A percentile compares a stretch with the other conserved stretches of the same genome.
phyloP scores from a whole-genome alignment of 2,113 vertebrate genomes.

The Sterrhoptilus dennistouni region DNA sequence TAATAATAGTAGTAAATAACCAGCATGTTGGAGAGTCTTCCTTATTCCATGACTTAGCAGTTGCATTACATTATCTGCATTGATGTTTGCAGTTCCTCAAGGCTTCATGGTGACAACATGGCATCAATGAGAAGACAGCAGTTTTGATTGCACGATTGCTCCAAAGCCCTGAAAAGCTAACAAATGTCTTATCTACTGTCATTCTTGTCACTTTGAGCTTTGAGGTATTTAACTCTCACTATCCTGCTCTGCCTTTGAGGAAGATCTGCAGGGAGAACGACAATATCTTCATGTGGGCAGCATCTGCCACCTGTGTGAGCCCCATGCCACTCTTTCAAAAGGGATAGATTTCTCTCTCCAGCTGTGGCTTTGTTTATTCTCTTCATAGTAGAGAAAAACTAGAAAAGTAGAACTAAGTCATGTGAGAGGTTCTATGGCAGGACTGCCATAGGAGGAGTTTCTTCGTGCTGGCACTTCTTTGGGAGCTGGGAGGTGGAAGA shows the following conservation, averaged over 20 bases:
- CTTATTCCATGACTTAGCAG: background rate
- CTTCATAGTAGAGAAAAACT: background rate
- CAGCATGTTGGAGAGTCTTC: background rate
- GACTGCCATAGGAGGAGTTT: background rate
- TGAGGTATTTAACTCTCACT: background rate
- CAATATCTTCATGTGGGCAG: background rate
- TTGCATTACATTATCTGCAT: fast-evolving
- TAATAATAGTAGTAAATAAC: background rate
- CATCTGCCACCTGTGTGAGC: fast-evolving
- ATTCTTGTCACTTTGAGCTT: slow-evolving; percentile 11
- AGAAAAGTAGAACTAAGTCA: background rate
- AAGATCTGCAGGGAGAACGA: background rate
- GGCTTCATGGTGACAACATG: background rate
- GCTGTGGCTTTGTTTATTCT: background rate
- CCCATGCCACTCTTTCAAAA: background rate
- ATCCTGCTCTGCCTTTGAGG: background rate
- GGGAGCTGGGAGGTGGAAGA: background rate
- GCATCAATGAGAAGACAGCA: background rate
- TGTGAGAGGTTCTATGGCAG: background rate
- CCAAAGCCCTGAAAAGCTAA: slow-evolving; percentile 42
- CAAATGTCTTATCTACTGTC: background rate
- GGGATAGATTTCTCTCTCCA: background rate
- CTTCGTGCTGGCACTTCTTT: background rate
- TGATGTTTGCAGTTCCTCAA: background rate
- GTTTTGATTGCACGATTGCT: slow-evolving; percentile 24